These are phyloP conservation scores for Helobdella robusta DNA, from an alignment of 2,888 invertebrate genomes.

Conservation along the genomic window DNA sequence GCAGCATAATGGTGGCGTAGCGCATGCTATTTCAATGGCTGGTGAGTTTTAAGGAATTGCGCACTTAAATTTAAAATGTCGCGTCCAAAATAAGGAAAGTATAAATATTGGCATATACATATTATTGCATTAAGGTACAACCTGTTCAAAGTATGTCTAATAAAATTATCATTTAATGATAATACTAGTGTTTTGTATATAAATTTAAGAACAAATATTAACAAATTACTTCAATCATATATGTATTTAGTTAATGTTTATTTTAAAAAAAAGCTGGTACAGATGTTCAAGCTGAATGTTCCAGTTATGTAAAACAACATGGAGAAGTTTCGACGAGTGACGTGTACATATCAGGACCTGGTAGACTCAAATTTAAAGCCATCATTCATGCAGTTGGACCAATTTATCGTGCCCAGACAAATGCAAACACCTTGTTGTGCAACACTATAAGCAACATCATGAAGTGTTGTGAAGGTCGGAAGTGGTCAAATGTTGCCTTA, in stretches of 20 bases:
- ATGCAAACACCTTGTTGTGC: too few relatives aligned
- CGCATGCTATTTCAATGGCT: slow-evolving; percentile 36
- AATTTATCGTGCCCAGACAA: slow-evolving; percentile 31
- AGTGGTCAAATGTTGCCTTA: slow-evolving; percentile 37
- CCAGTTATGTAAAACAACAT: neutral
- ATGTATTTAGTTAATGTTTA: too few relatives aligned
- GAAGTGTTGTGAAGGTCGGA: slow-evolving; percentile 25
- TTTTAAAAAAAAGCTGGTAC: slow-evolving; percentile 23
- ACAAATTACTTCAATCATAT: too few relatives aligned
- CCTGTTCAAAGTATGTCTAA: too few relatives aligned
- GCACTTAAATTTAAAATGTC: too few relatives aligned
- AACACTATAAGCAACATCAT: slow-evolving; percentile 35
- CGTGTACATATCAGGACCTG: slow-evolving; percentile 36
- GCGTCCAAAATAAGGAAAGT: too few relatives aligned
- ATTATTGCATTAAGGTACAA: too few relatives aligned
- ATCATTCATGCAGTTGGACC: slow-evolving; percentile 37
- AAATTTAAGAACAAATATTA: too few relatives aligned
- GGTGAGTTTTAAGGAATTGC: too few relatives aligned
- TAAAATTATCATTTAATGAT: too few relatives aligned
- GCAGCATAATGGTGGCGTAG: slow-evolving; percentile 38
- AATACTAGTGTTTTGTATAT: too few relatives aligned
- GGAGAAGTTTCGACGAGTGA: slow-evolving; percentile 32
- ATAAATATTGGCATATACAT: too few relatives aligned
- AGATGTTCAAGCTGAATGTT: slow-evolving; percentile 18
- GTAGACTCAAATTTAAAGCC: slow-evolving; percentile 34